Evolutionary conservation across 1,140 invertebrate species (phyloP), one percentile per base, ranked within the genome.

Genomic region (Lepidostoma basale): DNA sequence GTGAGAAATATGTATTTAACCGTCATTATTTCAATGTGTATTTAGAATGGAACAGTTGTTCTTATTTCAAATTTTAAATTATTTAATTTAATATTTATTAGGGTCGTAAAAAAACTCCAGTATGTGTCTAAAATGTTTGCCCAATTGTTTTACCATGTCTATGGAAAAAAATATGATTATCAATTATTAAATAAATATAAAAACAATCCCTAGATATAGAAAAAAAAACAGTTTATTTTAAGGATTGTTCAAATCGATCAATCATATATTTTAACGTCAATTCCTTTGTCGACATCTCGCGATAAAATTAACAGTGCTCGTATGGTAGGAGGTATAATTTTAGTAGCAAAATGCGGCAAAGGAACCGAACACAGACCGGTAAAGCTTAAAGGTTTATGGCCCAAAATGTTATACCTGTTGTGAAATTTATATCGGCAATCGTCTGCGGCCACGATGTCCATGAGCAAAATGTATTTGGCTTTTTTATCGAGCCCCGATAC

Each of bases 371-470:
- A 59, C 54, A 59, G 54, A 40, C 33, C 16, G 33, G 30, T 30
- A 39, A 40, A 39, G 20, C 22, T 36, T 59, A 36, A 59, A 40
- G 9, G 36, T 39, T 18, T 39, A 59, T 59, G 22, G 28, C 47
- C 36, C 54, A 59, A 59, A 59, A 47, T 47, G 26, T 63, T 33
- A 63, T 84, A 92, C 91, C 91, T 92, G 89, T 95, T 96, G 85
- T 95, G 93, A 87, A 95, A 96, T 87, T 96, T 95, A 88, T 95
- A 96, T 87, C 92, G 88, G 86, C 92, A 94, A 86, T 95, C 93
- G 84, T 95, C 93, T 70, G 92, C 91, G 76, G 93, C 90, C 77
- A 94, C 92, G 85, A 95, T 94, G 88, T 95, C 93, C 91, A 96
- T 93, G 82, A 97, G 88, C 75, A 96, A 88, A 81, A 95, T 95